Percentiles rank a stretch among this genome's conserved stretches.
Conservation (phyloP, 2,888 invertebrate genomes). For the Lycophotia porphyrea region DNA sequence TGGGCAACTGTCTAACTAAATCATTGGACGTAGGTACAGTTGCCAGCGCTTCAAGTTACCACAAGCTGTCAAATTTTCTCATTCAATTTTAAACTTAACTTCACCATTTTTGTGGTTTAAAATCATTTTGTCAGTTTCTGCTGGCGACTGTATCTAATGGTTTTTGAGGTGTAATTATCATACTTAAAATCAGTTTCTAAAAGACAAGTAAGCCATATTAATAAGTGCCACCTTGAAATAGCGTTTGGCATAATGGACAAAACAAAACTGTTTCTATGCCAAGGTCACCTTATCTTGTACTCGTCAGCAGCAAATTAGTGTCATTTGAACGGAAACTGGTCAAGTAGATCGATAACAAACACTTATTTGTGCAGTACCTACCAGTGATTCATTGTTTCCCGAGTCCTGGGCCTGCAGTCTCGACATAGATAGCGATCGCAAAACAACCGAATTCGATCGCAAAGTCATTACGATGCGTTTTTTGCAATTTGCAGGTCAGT, state of each 20-base stretch:
- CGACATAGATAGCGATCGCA: no score
- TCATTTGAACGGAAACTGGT: slow-evolving; percentile 71
- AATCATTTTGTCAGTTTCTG: no score
- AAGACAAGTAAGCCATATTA: slow-evolving; percentile 22
- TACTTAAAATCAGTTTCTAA: slow-evolving; percentile 18
- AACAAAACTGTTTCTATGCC: slow-evolving; percentile 64
- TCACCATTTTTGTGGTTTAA: no score
- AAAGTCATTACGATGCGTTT: no score
- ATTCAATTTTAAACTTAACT: no score
- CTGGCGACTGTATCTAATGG: no score
- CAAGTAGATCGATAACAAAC: slow-evolving; percentile 69
- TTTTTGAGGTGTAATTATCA: neutral
- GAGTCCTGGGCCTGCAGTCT: no score
- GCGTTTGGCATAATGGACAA: slow-evolving; percentile 37
- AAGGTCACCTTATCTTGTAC: slow-evolving; percentile 65
- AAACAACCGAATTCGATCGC: no score
- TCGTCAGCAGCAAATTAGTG: slow-evolving; percentile 66
- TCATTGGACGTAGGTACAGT: neutral
- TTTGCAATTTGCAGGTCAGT: no score
- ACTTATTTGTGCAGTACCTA: slow-evolving; percentile 52
- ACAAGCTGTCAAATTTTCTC: no score
- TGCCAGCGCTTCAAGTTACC: no score
- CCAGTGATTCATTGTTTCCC: slow-evolving; percentile 38
- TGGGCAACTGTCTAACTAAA: neutral
- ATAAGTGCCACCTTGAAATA: slow-evolving; percentile 40